Evolutionary conservation across 2,888 invertebrate genomes (phyloP).

Genomic region (Geophilus truncorum): DNA sequence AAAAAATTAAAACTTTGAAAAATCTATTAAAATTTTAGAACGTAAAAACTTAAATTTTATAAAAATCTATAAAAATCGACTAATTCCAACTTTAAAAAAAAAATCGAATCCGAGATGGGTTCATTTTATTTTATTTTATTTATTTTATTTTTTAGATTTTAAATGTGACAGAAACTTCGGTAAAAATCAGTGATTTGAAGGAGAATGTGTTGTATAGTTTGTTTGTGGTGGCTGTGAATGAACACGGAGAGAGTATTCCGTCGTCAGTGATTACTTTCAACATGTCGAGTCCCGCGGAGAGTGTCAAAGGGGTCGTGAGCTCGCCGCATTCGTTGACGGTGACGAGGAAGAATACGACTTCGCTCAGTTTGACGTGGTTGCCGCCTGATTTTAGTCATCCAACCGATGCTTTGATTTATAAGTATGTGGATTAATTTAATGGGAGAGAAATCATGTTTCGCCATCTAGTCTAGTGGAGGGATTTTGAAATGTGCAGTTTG

Average conservation of each 20-base stretch:
- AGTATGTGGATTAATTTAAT: slow-evolving; percentile 57
- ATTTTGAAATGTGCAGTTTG: too few relatives aligned
- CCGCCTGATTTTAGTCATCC: slow-evolving; percentile 78
- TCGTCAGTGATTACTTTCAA: slow-evolving; percentile 73
- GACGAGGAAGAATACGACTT: slow-evolving; percentile 72
- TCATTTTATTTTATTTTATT: neutral
- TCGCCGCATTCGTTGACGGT: slow-evolving; percentile 75
- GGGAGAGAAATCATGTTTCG: too few relatives aligned
- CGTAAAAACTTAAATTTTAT: too few relatives aligned
- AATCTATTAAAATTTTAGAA: too few relatives aligned
- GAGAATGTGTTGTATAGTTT: slow-evolving; percentile 68
- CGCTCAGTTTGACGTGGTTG: slow-evolving; percentile 76
- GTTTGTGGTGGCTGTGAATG: slow-evolving; percentile 71
- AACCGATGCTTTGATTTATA: slow-evolving; percentile 68
- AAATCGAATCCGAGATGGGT: too few relatives aligned
- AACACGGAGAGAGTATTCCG: slow-evolving; percentile 72
- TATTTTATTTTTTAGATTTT: slow-evolving; percentile 42
- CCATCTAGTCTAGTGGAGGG: too few relatives aligned
- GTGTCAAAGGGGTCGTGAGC: slow-evolving; percentile 59
- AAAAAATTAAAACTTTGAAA: too few relatives aligned
- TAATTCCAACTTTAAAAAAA: too few relatives aligned
- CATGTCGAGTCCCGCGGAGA: slow-evolving; percentile 51
- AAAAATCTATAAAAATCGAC: too few relatives aligned
- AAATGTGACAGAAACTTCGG: slow-evolving; percentile 60
- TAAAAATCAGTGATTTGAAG: slow-evolving; percentile 60